Base-by-base conservation (phyloP, 1,140 invertebrate genomes). In the Heliconius himera region DNA sequence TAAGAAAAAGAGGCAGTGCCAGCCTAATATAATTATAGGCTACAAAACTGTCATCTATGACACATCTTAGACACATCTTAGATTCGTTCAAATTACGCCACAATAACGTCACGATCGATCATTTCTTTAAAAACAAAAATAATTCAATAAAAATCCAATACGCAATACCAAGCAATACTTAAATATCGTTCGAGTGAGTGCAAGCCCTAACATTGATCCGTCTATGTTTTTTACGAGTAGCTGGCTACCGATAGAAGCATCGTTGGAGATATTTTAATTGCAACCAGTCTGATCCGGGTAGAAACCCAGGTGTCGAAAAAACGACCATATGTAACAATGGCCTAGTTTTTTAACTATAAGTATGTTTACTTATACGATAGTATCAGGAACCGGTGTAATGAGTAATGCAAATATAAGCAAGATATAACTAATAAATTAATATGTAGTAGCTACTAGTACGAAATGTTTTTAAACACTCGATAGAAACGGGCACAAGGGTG, bases 261-360 rank as follows among this genome's bases (percentile, higher is more conserved):
- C 77, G 81, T 78, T 77, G 78, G 79, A 84, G 79, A 84, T 81
- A 80, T 83, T 86, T 86, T 85, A 81, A 82, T 86, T 84, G 79
- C 81, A 83, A 75, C 81, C 77, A 82, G 78, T 80, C 49, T 74
- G 79, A 84, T 88, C 85, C 87, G 85, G 87, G 84, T 88, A 87
- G 83, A 88, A 88, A 87, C 87, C 85, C 80, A 83, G 73, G 73
- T 81, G 81, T 75, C 78, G 72, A 81, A 85, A 87, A 86, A 85
- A 79, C 70, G 71, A 74, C 75, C 77, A 81, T 75, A 74, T 81
- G 72, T 73, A 77, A 81, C 79, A 81, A 81, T 81, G 71, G 79
- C 70, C 54, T 74, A 60, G 29, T 77, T 77, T 81, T 81, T 77
- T 77, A 60, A 51, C 70, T 54, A 71, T 54, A 77, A 41, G 74